phyloP scores from a whole-genome alignment of 2,797 vertebrate species.

The Adrianichthys oophorus region DNA sequence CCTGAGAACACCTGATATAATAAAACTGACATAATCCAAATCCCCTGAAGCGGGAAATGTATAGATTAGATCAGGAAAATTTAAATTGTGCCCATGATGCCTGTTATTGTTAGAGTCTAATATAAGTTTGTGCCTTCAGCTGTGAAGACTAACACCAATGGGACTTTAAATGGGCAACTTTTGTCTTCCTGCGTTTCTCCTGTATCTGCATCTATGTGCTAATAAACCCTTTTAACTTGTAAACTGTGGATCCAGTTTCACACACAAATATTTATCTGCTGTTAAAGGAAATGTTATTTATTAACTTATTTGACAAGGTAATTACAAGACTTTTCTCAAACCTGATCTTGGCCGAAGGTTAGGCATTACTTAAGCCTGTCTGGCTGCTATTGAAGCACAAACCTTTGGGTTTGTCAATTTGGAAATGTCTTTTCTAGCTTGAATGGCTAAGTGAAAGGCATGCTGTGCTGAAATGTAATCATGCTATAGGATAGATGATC shows the following conservation, averaged over 20 bases:
- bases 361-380: background rate
- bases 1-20: conserved; percentile 8
- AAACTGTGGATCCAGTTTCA: conserved; percentile 44
- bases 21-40: conserved; percentile 9
- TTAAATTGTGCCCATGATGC: conserved; percentile 47
- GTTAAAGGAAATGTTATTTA: conserved; percentile 23
- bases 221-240: conserved; percentile 66
- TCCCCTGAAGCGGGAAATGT: conserved; percentile 13
- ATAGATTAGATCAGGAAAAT: conserved; percentile 27
- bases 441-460: no score
- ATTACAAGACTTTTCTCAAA: background rate
- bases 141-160: conserved; percentile 39
- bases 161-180: conserved; percentile 55
- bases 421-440: no score
- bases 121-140: conserved; percentile 50
- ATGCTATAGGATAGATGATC: no score
- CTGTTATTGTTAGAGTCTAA: conserved; percentile 56
- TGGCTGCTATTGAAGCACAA: background rate
- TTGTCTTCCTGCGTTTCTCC: conserved; percentile 55
- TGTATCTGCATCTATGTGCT: conserved; percentile 50
- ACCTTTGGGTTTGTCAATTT: background rate
- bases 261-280: conserved; percentile 35
- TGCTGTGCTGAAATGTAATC: no score
- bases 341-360: background rate
- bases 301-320: conserved; percentile 4